phyloP scores from a whole-genome alignment of 2,888 invertebrate species.

The Papilio elwesi region DNA sequence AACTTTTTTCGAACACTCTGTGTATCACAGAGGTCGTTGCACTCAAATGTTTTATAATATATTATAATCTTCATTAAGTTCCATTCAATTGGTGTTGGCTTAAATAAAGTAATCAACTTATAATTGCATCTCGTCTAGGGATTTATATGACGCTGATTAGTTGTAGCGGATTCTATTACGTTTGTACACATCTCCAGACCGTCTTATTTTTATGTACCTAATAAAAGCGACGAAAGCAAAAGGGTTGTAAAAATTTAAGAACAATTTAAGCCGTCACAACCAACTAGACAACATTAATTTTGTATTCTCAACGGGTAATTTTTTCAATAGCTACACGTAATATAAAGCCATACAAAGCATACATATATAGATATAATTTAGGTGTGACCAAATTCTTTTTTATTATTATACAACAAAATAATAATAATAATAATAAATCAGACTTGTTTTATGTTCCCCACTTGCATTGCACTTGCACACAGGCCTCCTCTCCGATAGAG shows the following conservation, averaged over 20 bases:
- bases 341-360: no score
- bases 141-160: conserved; percentile 9
- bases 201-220: conserved; percentile 20
- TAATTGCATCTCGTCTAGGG: conserved; percentile 15
- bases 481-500: no score
- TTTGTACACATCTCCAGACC: conserved; percentile 1
- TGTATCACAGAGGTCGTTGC: conserved; percentile 19
- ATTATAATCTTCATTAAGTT: conserved; percentile 22
- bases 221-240: conserved; percentile 23
- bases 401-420: no score
- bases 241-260: conserved; percentile 1
- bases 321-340: no score
- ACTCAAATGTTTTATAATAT: conserved; percentile 22
- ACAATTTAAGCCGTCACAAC: conserved; percentile 16
- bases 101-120: conserved; percentile 19
- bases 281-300: neutral
- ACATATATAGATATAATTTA: no score
- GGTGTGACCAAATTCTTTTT: no score
- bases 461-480: no score
- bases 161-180: conserved; percentile 10
- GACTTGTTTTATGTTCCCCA: no score
- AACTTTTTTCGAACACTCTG: conserved; percentile 23
- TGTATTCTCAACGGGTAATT: neutral
- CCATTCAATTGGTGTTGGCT: conserved; percentile 8
- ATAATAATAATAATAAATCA: no score